Percentiles rank a stretch among this genome's conserved stretches.
Evolutionary conservation across 2,888 invertebrate species (phyloP).

Genomic region (Apomyelois bistriatella): DNA sequence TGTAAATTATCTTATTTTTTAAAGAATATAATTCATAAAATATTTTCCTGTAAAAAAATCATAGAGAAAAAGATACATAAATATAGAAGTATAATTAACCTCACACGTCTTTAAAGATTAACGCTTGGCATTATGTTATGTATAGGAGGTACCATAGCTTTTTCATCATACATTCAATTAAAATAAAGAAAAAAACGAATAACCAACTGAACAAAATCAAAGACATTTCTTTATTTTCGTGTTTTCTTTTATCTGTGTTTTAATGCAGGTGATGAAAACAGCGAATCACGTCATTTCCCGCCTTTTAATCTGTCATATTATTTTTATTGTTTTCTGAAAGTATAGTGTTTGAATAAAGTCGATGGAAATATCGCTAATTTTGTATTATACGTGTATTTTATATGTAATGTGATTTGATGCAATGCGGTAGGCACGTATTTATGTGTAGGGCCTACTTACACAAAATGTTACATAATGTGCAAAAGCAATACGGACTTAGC

Average conservation of each 20-base stretch:
- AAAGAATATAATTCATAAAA: too few relatives aligned
- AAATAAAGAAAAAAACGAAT: neutral
- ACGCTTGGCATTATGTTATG: too few relatives aligned
- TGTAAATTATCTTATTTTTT: neutral
- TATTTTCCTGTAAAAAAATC: too few relatives aligned
- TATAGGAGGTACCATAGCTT: too few relatives aligned
- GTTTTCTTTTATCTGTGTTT: conserved; percentile 16
- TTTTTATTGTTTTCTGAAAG: neutral
- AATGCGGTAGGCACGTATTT: neutral
- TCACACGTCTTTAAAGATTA: too few relatives aligned
- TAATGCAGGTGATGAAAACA: conserved; percentile 12
- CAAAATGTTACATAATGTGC: too few relatives aligned
- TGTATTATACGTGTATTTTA: neutral
- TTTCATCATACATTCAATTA: too few relatives aligned
- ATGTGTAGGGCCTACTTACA: too few relatives aligned
- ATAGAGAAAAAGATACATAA: too few relatives aligned
- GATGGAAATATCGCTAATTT: conserved; percentile 1
- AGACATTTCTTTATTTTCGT: conserved; percentile 18
- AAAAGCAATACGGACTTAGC: neutral
- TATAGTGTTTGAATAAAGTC: conserved; percentile 1
- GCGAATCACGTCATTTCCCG: conserved; percentile 15
- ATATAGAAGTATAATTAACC: too few relatives aligned
- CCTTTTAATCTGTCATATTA: conserved; percentile 14
- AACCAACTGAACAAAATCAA: neutral
- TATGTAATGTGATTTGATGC: neutral